Conservation (phyloP, 1,140 invertebrate species). For the Idris sp. region DNA sequence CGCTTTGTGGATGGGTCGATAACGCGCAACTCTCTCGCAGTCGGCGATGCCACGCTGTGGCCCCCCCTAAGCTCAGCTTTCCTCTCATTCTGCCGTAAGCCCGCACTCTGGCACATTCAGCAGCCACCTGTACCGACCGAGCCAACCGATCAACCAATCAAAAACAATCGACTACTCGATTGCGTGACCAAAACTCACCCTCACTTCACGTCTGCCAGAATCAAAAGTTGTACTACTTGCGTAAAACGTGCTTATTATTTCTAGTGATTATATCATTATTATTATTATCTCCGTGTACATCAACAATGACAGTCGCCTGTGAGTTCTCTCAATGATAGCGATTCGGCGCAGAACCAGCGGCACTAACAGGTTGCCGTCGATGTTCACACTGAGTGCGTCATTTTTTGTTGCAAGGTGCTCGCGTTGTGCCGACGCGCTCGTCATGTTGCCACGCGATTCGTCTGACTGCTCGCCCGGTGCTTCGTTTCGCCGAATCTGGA, state of each 20-base stretch:
- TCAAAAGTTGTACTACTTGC: too few relatives aligned
- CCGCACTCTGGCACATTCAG: conserved; percentile 70
- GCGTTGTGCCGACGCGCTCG: conserved; percentile 27
- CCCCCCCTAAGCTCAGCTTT: conserved; percentile 70
- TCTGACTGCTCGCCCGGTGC: too few relatives aligned
- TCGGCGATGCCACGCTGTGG: conserved; percentile 71
- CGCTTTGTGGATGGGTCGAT: conserved; percentile 75
- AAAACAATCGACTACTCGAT: conserved; percentile 30
- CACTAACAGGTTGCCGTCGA: conserved; percentile 68
- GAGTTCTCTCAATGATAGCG: conserved; percentile 42
- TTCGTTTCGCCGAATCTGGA: too few relatives aligned
- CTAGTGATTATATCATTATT: too few relatives aligned
- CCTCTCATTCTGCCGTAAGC: conserved; percentile 73
- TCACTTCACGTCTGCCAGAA: background rate
- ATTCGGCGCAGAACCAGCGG: conserved; percentile 62
- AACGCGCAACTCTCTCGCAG: conserved; percentile 76
- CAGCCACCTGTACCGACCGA: conserved; percentile 58
- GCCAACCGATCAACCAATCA: conserved; percentile 23
- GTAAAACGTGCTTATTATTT: too few relatives aligned
- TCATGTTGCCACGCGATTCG: conserved; percentile 11
- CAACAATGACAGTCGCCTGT: too few relatives aligned
- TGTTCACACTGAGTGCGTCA: conserved; percentile 32
- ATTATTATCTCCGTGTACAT: too few relatives aligned
- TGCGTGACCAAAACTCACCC: background rate
- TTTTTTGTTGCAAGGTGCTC: conserved; percentile 23